These are phyloP conservation scores for Parazoanthus swiftii DNA, from an alignment of 92 coral and sea anemone species.

Conservation along the genomic window DNA sequence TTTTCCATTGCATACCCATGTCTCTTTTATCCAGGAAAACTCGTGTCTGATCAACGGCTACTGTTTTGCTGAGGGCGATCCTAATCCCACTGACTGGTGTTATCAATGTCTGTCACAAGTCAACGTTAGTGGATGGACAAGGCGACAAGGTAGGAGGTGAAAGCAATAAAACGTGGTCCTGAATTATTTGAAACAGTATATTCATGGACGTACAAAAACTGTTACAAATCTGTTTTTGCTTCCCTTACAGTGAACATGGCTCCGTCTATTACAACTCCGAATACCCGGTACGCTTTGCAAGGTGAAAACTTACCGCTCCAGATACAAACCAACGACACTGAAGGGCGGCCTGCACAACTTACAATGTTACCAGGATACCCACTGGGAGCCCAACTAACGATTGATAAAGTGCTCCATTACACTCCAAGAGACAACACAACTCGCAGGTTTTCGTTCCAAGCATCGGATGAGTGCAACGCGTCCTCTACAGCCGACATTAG, in stretches of 20 bases:
- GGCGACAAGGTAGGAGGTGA: no score
- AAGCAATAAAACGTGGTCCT: no score
- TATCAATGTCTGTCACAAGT: no score
- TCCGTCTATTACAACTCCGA: conserved; percentile 31
- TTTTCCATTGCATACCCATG: no score
- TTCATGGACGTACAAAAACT: no score
- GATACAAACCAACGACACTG: conserved; percentile 31
- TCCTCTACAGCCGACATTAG: conserved; percentile 23
- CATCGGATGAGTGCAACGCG: conserved; percentile 37
- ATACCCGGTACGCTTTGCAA: neutral
- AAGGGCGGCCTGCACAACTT: conserved; percentile 38
- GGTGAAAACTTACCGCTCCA: conserved; percentile 12
- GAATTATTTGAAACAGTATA: no score
- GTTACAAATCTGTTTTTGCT: no score
- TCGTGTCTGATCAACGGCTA: conserved; percentile 39
- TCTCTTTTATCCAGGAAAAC: conserved; percentile 1
- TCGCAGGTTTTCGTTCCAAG: conserved; percentile 10
- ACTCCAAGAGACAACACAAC: conserved; percentile 31
- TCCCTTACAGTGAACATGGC: conserved; percentile 20
- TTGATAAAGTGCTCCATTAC: conserved; percentile 23
- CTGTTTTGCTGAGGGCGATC: conserved; percentile 34
- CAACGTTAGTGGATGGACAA: no score
- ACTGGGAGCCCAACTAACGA: conserved; percentile 27
- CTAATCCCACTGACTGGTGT: neutral
- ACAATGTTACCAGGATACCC: conserved; percentile 29